Evolutionary conservation across 2,797 vertebrate species (phyloP).

Genomic region (Streptopelia turtur): DNA sequence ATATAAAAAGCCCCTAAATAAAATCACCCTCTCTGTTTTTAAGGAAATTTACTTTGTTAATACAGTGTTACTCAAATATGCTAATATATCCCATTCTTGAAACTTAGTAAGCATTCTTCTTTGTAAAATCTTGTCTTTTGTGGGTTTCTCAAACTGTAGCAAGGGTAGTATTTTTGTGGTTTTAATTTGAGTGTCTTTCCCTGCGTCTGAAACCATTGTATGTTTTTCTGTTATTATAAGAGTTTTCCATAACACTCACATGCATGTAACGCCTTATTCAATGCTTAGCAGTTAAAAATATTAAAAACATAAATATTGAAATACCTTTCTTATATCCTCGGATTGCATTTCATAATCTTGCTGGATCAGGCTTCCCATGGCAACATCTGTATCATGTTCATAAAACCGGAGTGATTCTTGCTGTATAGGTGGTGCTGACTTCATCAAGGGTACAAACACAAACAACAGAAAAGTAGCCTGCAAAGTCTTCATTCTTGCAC

Average conservation of each 20-base stretch:
- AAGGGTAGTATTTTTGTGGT: not conserved
- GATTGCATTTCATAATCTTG: slow-evolving; percentile 72
- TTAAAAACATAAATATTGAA: slow-evolving; percentile 63
- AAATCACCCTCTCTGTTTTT: not conserved
- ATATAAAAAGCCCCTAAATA: not conserved
- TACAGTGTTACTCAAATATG: not conserved
- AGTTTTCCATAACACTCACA: not conserved
- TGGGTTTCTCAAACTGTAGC: not conserved
- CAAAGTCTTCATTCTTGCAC: slow-evolving; percentile 81
- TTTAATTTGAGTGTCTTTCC: slow-evolving; percentile 13
- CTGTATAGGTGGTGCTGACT: slow-evolving; percentile 78
- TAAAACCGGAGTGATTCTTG: slow-evolving; percentile 54
- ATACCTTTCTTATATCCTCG: slow-evolving; percentile 81
- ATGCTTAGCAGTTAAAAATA: slow-evolving; percentile 15
- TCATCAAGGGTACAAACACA: slow-evolving; percentile 79
- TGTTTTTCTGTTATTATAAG: not conserved
- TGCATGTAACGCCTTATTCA: not conserved
- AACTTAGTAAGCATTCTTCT: not conserved
- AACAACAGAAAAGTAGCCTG: slow-evolving; percentile 76
- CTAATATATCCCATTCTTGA: not conserved
- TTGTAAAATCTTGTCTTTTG: not conserved
- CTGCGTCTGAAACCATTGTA: not conserved
- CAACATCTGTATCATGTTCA: slow-evolving; percentile 67
- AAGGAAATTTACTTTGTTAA: not conserved
- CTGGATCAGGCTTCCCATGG: slow-evolving; percentile 62